phyloP scores from a whole-genome alignment of 2,888 invertebrate genomes.

The Drosophila kambysellisi region DNA sequence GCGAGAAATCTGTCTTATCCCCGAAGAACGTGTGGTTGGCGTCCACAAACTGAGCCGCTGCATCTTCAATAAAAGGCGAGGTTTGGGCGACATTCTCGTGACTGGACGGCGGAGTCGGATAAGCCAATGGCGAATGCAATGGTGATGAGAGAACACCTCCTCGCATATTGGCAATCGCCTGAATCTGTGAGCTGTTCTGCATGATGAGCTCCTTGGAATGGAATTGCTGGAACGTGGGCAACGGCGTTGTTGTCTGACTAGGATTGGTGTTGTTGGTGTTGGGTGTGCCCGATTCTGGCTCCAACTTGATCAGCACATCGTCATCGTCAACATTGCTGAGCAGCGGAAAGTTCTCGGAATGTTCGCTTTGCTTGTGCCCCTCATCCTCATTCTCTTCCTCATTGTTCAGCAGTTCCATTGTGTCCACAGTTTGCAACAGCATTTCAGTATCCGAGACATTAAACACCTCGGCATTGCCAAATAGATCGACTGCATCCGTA shows the following conservation, averaged over 20 bases:
- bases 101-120: constrained; percentile 95
- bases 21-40: constrained; percentile 83
- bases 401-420: constrained; percentile 88
- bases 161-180: constrained; percentile 82
- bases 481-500: constrained; percentile 87
- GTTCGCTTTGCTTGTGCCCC: constrained; percentile 64
- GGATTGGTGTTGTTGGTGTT: constrained; percentile 14
- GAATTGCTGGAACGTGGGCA: constrained; percentile 93
- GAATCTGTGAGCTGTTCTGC: constrained; percentile 83
- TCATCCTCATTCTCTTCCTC: constrained; percentile 86
- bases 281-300: constrained; percentile 46
- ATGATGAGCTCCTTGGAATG: constrained; percentile 87
- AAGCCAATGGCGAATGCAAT: constrained; percentile 90
- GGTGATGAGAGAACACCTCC: constrained; percentile 87
- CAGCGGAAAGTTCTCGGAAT: constrained; percentile 79
- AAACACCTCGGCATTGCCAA: constrained; percentile 90
- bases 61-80: constrained; percentile 85
- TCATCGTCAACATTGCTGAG: constrained; percentile 50
- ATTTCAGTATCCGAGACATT: constrained; percentile 89
- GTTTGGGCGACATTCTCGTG: constrained; percentile 89
- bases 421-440: constrained; percentile 88
- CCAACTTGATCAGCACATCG: constrained; percentile 62
- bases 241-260: constrained; percentile 89
- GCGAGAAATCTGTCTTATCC: constrained; percentile 82
- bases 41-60: constrained; percentile 81